Percentiles rank a stretch among this genome's conserved stretches.
Conservation (phyloP, 2,797 vertebrate species). For the Chromis chromis region DNA sequence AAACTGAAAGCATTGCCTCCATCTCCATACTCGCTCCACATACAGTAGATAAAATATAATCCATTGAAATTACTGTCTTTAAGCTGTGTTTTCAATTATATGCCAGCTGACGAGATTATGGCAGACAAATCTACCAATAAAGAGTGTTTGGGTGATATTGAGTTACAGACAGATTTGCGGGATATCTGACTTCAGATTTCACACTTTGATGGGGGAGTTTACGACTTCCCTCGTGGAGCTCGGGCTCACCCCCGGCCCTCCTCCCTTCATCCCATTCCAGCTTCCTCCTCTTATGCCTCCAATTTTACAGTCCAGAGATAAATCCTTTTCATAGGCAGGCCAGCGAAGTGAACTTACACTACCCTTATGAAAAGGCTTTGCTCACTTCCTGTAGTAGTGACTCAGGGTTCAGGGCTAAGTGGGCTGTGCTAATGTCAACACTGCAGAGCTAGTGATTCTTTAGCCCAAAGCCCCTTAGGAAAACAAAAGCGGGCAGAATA, state of each 20-base stretch:
- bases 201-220: constrained; percentile 76
- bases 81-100: constrained; percentile 38
- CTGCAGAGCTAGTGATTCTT: constrained; percentile 64
- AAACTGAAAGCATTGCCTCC: constrained; percentile 41
- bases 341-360: constrained; percentile 64
- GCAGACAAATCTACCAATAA: constrained; percentile 13
- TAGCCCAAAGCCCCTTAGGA: constrained; percentile 67
- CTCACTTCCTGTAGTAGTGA: constrained; percentile 81
- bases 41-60: constrained; percentile 33
- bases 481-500: constrained; percentile 77
- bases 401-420: constrained; percentile 72
- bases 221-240: constrained; percentile 72
- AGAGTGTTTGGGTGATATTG: constrained; percentile 52
- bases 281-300: constrained; percentile 60
- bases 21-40: constrained; percentile 11
- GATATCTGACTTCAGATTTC: constrained; percentile 64
- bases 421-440: constrained; percentile 77
- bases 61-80: constrained; percentile 20
- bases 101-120: constrained; percentile 33
- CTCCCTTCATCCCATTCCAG: constrained; percentile 63
- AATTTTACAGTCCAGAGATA: constrained; percentile 71
- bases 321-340: constrained; percentile 69
- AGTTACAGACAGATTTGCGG: constrained; percentile 48
- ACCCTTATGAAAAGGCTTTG: constrained; percentile 73
- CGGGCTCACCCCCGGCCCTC: constrained; percentile 41